Evolutionary conservation across 2,797 vertebrate genomes (phyloP), one percentile per base, ranked within the genome.

Genomic region (Oophaga sylvatica): DNA sequence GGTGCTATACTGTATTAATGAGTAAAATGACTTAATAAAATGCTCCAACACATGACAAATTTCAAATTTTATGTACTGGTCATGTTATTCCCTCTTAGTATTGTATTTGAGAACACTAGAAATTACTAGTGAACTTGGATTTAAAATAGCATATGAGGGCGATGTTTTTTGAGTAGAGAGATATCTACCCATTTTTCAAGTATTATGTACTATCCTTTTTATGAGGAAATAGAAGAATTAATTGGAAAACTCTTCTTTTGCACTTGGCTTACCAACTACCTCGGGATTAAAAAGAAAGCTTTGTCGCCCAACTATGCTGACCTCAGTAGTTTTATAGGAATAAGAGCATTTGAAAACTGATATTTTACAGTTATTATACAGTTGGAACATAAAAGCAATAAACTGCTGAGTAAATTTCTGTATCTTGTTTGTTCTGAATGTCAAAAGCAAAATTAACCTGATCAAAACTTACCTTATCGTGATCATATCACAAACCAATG

Each of bases 221-320:
- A 22, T 22, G 19, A 75, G 71, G 70, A 71, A 71, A 71, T 41
- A 31, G n/a, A 67, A 67, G 70, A 29, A 73, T 22, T 75, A 75
- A 48, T 75, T 75, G 71, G 71, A 53, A 75, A 75, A 75, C 26
- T 10, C 17, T 11, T 75, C 41, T 48, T 73, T 17, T 75, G 41
- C 12, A 35, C 41, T 75, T 73, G 20, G 35, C 53, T 75, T 75
- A 75, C 41, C 71, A 75, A 75, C 19, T 75, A 35, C 20, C 45
- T 53, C n/a, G 71, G 19, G 45, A 75, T 75, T 48, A 75, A 22
- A 19, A 48, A 12, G 41, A 75, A 75, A 48, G 71, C 71, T 75
- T 75, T 75, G 71, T n/a, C 11, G 20, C 22, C 41, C 9, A 48
- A 75, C 20, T 45, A 22, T 48, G 20, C 11, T 75, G 41, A 75